Conservation (phyloP, 2,797 vertebrate genomes). For the Pseudochirops corinnae region DNA sequence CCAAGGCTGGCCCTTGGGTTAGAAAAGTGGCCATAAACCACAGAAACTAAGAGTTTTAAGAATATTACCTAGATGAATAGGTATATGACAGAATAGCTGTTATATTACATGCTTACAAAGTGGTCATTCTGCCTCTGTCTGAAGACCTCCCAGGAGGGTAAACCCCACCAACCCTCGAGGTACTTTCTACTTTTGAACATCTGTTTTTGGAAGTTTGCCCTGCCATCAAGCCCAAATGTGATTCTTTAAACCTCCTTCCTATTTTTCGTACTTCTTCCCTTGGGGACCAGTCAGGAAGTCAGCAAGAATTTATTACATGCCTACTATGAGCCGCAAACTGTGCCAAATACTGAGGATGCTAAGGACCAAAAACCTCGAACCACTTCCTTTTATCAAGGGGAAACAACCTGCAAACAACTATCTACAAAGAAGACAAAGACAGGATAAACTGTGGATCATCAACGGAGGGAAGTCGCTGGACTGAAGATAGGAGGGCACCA, state of each 20-base stretch:
- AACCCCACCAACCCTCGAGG: background rate
- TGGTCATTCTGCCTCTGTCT: background rate
- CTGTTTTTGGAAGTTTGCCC: background rate
- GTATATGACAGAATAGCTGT: background rate
- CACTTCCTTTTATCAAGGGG: background rate
- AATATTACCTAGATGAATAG: background rate
- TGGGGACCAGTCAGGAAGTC: background rate
- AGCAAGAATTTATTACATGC: background rate
- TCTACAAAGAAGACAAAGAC: background rate
- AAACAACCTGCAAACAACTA: background rate
- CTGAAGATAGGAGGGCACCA: background rate
- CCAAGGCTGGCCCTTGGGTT: no score
- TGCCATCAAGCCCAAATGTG: background rate
- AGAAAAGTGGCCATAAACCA: no score
- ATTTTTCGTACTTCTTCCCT: background rate
- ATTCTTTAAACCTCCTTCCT: background rate
- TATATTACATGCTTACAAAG: background rate
- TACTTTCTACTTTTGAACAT: background rate
- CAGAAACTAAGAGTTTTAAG: background rate
- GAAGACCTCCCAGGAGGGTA: background rate
- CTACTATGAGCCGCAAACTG: background rate
- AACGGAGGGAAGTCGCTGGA: background rate
- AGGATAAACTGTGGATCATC: background rate
- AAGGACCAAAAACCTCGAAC: background rate
- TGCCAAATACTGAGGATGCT: background rate